Conservation (phyloP, 2,797 vertebrate genomes). For the Nannoperca obscura region DNA sequence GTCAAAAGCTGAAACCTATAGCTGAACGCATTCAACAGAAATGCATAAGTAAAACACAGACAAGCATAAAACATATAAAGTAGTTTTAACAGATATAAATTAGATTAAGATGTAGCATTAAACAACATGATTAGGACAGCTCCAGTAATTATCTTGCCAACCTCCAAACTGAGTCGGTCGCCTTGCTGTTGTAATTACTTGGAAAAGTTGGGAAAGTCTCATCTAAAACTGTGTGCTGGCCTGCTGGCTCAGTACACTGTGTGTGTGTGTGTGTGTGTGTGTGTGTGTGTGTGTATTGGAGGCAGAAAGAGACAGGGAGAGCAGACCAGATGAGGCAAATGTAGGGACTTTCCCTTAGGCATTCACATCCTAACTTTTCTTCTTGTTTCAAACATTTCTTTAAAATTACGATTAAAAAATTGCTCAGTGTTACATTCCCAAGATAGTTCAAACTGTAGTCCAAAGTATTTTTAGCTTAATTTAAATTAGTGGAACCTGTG, state of each 20-base stretch:
- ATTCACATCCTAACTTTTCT: constrained; percentile 25
- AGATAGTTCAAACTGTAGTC: background rate
- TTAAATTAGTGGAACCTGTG: background rate
- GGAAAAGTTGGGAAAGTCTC: constrained; percentile 45
- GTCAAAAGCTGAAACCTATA: constrained; percentile 6
- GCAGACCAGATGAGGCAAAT: constrained; percentile 44
- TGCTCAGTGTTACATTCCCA: background rate
- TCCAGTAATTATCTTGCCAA: constrained; percentile 15
- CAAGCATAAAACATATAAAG: background rate
- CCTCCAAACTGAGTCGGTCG: background rate
- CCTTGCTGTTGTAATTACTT: constrained; percentile 36
- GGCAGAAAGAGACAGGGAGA: constrained; percentile 26
- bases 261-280: constrained; percentile 5
- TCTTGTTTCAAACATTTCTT: constrained; percentile 12
- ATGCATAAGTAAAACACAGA: background rate
- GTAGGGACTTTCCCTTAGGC: constrained; percentile 66
- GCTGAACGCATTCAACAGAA: constrained; percentile 18
- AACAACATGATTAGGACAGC: constrained; percentile 10
- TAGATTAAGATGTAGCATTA: background rate
- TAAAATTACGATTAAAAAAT: background rate
- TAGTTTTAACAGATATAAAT: constrained; percentile 8
- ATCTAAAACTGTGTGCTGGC: constrained; percentile 41
- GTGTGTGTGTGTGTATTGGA: constrained; percentile 17
- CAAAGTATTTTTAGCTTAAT: background rate
- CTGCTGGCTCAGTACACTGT: constrained; percentile 13